phyloP scores from a whole-genome alignment of 2,888 invertebrate genomes.

The Scaptomyza cyrtandrae region DNA sequence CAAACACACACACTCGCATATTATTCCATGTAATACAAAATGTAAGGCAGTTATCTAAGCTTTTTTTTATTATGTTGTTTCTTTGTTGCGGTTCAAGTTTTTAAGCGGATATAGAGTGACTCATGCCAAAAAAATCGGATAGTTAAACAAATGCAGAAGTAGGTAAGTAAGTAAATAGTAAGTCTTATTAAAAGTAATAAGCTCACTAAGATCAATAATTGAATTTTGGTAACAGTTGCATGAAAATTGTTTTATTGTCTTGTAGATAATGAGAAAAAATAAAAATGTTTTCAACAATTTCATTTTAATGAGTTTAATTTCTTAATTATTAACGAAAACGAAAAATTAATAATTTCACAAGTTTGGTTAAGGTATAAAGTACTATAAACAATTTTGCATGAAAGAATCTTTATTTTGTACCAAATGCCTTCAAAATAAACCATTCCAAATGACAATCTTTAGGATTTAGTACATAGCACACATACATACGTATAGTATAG shows the following conservation, averaged over 20 bases:
- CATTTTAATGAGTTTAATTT: too few species aligned
- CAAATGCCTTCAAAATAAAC: too few species aligned
- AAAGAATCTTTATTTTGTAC: too few species aligned
- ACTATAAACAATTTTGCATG: too few species aligned
- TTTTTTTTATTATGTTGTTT: background rate
- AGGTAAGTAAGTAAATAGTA: background rate
- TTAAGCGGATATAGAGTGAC: slow-evolving; percentile 3
- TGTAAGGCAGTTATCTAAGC: background rate
- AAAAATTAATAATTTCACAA: too few species aligned
- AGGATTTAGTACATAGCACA: background rate
- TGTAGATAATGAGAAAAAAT: too few species aligned
- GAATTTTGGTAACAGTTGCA: background rate
- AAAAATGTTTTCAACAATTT: too few species aligned
- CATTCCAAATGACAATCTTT: too few species aligned
- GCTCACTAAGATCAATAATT: background rate
- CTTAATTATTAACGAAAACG: too few species aligned
- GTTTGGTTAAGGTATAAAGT: too few species aligned
- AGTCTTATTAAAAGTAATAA: background rate
- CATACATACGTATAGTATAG: slow-evolving; percentile 3
- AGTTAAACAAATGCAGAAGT: background rate
- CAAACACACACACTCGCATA: background rate
- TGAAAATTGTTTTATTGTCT: too few species aligned
- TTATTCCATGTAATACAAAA: slow-evolving; percentile 4
- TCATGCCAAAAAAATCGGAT: background rate
- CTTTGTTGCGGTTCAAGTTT: background rate